Conservation (phyloP, 2,797 vertebrate species). For the Bufotes viridis region DNA sequence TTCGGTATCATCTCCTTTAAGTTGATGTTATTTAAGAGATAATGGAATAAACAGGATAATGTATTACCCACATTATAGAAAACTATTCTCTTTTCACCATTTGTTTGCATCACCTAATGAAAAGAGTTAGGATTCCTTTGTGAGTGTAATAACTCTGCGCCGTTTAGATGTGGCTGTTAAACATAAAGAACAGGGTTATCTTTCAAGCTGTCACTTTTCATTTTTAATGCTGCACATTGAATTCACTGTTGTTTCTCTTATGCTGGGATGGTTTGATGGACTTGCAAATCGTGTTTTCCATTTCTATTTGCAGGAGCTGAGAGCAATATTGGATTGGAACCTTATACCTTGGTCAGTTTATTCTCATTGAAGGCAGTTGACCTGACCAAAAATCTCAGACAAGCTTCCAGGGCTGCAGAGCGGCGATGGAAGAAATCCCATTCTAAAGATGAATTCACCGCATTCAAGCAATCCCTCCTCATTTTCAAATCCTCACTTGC, state of each 20-base stretch:
- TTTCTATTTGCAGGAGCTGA: conserved; percentile 44
- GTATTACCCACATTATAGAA: conserved; percentile 50
- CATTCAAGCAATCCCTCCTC: no score
- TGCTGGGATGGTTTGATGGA: conserved; percentile 40
- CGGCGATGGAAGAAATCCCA: no score
- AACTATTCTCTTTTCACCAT: conserved; percentile 67
- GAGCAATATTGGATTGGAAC: conserved; percentile 8
- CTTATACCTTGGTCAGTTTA: not conserved
- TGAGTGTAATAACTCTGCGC: conserved; percentile 71
- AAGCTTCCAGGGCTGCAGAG: no score
- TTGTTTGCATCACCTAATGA: conserved; percentile 70
- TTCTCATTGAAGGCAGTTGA: not conserved
- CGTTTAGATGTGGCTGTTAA: conserved; percentile 72
- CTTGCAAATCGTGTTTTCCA: conserved; percentile 38
- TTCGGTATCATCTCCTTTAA: conserved; percentile 54
- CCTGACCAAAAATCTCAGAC: no score
- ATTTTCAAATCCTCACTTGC: no score
- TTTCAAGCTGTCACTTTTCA: conserved; percentile 71
- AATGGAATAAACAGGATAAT: conserved; percentile 56
- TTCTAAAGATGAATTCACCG: no score
- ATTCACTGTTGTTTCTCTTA: conserved; percentile 63
- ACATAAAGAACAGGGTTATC: conserved; percentile 72
- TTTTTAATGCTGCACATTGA: conserved; percentile 66
- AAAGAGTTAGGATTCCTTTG: conserved; percentile 68
- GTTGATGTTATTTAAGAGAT: conserved; percentile 52